Base-by-base conservation (phyloP, 2,888 invertebrate genomes). In the Stenurella melanura region DNA sequence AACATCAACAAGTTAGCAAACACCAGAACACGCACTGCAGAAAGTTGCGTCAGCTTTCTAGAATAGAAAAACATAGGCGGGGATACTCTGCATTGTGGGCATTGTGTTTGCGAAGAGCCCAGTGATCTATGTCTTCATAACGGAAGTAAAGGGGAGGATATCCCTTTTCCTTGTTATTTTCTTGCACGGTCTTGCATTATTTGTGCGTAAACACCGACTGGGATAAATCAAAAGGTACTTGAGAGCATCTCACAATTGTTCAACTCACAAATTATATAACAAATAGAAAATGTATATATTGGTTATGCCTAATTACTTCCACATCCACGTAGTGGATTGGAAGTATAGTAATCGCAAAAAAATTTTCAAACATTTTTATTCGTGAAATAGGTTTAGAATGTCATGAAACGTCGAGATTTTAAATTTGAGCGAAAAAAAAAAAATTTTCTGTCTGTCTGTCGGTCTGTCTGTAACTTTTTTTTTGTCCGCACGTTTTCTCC, bases 1-100 rank as follows among this genome's bases (percentile, higher is more conserved):
- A 54, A 67, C 67, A 67, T 50, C 67, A 67, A 67, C 67, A 67
- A 54, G 54, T 67, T 54, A 50, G 21, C 64, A 34, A 34, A 17
- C 63, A 30, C 21, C n/a, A 34, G 63, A 30, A 30, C 34, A 60
- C 60, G 60, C 60, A 60, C 26, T 60, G 60, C 60, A 57, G 60
- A 21, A 60, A 21, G 26, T 60, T 60, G 12, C 60, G 60, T 60
- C 60, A 60, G 60, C 60, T 26, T 60, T 60, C 60, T 26, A 60
- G 21, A 60, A 60, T 60, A 60, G 60, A 60, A 60, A 60, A 26
- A 42, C 42, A 42, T 42, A 12, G 42, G 42, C 42, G 42, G 42
- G 4, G 12, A 42, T 15, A 15, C 15, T 12, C 0, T 42, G 2
- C 42, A 42, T 42, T 42, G 42, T 42, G 11, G 7, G 11, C 42